Evolutionary conservation across 2,113 vertebrate genomes (phyloP), one percentile per base, ranked within the genome.

Genomic region (Blennius ocellaris): DNA sequence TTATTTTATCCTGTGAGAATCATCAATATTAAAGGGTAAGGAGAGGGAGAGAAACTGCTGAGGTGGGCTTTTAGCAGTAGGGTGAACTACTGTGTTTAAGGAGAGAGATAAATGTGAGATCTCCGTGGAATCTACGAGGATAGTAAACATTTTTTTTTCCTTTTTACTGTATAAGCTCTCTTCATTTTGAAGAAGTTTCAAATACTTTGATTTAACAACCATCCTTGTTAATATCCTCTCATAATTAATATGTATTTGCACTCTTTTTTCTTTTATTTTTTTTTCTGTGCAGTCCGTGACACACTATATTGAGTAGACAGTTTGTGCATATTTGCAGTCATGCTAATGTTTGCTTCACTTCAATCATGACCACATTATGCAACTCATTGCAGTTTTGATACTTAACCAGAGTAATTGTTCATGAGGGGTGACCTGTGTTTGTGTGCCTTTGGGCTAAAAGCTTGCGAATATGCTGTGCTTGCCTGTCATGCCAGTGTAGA

Each of bases 1-100:
- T 91, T 92, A 93, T 92, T 93, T 93, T 92, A 94, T 94, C 93
- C 91, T 93, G 92, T 93, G 92, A 94, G 93, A 94, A 93, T 94
- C 92, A 93, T 94, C 91, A 93, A 94, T 93, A 94, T 93, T 93
- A 94, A 93, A 93, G 87, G 89, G 78, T 92, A 86, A 90, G 86
- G 87, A 91, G 89, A 89, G 80, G 80, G 80, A 81, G 83, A 79
- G 83, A 92, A 94, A 93, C 79, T 93, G 93, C 93, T 94, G 92
- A 94, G 83, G 84, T 88, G 81, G 89, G 83, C 81, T 93, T 93
- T 92, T 88, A 89, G 87, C 84, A 84, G 83, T 89, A 89, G 90
- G 88, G 89, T 86, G 90, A 93, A 91, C 90, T 83, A 86, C 89
- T 87, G 86, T 92, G 86, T 93, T 93, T 92, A 92, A 93, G 81